Evolutionary conservation across 2,888 invertebrate species (phyloP).

Genomic region (Megamerina dolium): DNA sequence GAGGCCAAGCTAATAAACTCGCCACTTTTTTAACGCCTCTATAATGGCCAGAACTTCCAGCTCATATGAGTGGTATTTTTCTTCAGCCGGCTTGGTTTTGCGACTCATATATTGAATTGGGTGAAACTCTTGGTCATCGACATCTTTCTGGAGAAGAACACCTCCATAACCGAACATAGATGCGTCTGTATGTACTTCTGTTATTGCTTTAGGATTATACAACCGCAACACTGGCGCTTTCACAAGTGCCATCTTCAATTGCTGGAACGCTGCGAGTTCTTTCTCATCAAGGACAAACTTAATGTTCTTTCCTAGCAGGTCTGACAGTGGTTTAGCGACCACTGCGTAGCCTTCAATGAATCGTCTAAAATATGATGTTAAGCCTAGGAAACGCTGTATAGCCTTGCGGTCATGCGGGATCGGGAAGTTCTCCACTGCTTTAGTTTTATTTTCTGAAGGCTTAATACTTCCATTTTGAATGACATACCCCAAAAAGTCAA

Average conservation of each 20-base stretch:
- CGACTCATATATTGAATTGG: constrained; percentile 18
- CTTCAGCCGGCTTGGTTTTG: constrained; percentile 14
- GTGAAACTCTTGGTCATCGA: too few relatives aligned
- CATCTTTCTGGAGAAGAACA: background rate
- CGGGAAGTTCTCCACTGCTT: constrained; percentile 12
- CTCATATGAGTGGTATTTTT: too few relatives aligned
- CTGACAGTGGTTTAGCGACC: too few relatives aligned
- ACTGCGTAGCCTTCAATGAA: too few relatives aligned
- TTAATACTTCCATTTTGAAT: background rate
- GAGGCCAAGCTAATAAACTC: constrained; percentile 31
- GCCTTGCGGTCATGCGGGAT: too few relatives aligned
- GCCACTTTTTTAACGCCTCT: constrained; percentile 19
- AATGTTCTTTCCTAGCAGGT: constrained; percentile 12
- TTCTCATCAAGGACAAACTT: constrained; percentile 12
- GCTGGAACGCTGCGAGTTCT: constrained; percentile 9
- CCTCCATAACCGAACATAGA: constrained; percentile 20
- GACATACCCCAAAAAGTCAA: background rate
- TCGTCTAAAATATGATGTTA: constrained; percentile 19
- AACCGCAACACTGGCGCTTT: constrained; percentile 18
- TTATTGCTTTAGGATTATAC: too few relatives aligned
- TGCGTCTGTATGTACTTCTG: too few relatives aligned
- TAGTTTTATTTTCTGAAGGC: constrained; percentile 8
- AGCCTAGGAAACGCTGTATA: too few relatives aligned
- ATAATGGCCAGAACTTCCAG: constrained; percentile 19
- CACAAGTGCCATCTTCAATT: constrained; percentile 12